phyloP scores from a whole-genome alignment of 2,888 invertebrate species.

The Eupsilia transversa region DNA sequence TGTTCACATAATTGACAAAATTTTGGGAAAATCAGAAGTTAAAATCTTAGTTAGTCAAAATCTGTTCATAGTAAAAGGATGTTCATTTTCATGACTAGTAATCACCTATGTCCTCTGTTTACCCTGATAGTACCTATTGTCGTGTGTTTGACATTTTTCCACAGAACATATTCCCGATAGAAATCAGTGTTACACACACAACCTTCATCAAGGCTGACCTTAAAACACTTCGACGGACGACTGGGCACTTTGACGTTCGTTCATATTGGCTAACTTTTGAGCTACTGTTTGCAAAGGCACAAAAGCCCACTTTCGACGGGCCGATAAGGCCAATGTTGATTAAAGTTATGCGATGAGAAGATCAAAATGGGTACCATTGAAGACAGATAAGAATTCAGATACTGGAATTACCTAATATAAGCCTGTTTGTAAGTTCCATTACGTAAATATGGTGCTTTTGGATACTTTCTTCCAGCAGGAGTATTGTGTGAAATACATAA shows the following conservation, averaged over 20 bases:
- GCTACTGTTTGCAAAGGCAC: slow-evolving; percentile 22
- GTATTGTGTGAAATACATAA: not conserved
- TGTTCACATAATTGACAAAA: not conserved
- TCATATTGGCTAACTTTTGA: slow-evolving; percentile 13
- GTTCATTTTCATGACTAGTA: not conserved
- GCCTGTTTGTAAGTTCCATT: not conserved
- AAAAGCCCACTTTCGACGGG: not conserved
- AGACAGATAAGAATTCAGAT: not conserved
- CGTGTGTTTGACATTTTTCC: not conserved
- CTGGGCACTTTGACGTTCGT: slow-evolving; percentile 23
- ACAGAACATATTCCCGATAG: not conserved
- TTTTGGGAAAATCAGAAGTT: no score
- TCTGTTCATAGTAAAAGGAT: not conserved
- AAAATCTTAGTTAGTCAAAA: no score
- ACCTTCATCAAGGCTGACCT: slow-evolving; percentile 10
- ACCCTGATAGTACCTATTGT: not conserved
- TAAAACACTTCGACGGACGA: slow-evolving; percentile 16
- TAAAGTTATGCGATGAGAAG: slow-evolving; percentile 2
- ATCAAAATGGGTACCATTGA: slow-evolving; percentile 2
- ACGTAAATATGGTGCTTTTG: not conserved
- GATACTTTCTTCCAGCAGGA: not conserved
- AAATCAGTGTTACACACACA: slow-evolving; percentile 1
- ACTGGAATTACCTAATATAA: not conserved
- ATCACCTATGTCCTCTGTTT: not conserved
- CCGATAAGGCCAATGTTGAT: slow-evolving; percentile 15